Conservation (phyloP, 2,797 vertebrate species). For the Pelodytes ibericus region DNA sequence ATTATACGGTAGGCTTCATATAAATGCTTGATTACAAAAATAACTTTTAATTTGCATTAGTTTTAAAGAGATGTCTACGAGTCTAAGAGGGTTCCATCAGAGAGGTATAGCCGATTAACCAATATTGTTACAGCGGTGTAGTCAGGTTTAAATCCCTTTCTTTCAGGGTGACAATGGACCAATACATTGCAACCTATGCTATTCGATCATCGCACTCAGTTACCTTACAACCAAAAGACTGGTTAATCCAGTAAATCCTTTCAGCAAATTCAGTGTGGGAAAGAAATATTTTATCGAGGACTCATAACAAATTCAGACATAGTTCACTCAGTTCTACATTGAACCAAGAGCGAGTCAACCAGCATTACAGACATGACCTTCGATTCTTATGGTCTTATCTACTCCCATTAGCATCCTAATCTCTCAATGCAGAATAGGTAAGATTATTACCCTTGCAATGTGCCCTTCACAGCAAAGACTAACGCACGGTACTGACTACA, state of each 20-base stretch:
- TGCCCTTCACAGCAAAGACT: slow-evolving; percentile 41
- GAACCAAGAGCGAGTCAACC: slow-evolving; percentile 33
- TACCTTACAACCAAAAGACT: not conserved
- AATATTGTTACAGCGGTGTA: too few relatives aligned
- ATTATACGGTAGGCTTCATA: too few relatives aligned
- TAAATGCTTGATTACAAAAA: too few relatives aligned
- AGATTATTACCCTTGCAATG: slow-evolving; percentile 49
- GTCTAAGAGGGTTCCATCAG: too few relatives aligned
- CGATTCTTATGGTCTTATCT: slow-evolving; percentile 54
- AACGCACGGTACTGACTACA: not conserved
- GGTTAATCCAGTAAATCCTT: not conserved
- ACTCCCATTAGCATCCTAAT: slow-evolving; percentile 55
- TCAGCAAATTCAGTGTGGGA: not conserved
- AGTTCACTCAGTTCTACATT: slow-evolving; percentile 45
- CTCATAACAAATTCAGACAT: slow-evolving; percentile 55
- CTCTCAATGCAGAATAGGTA: slow-evolving; percentile 55
- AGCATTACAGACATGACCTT: slow-evolving; percentile 47
- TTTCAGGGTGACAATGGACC: too few relatives aligned
- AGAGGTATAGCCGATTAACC: too few relatives aligned
- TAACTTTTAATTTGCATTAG: too few relatives aligned
- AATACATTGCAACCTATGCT: too few relatives aligned
- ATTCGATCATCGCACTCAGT: too few relatives aligned
- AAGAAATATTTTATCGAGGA: not conserved
- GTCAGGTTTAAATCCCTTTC: too few relatives aligned
- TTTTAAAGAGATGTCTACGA: too few relatives aligned